A percentile compares a stretch with the other conserved stretches of the same genome.
phyloP scores from a whole-genome alignment of 2,113 vertebrate species.

The Ictalurus furcatus region DNA sequence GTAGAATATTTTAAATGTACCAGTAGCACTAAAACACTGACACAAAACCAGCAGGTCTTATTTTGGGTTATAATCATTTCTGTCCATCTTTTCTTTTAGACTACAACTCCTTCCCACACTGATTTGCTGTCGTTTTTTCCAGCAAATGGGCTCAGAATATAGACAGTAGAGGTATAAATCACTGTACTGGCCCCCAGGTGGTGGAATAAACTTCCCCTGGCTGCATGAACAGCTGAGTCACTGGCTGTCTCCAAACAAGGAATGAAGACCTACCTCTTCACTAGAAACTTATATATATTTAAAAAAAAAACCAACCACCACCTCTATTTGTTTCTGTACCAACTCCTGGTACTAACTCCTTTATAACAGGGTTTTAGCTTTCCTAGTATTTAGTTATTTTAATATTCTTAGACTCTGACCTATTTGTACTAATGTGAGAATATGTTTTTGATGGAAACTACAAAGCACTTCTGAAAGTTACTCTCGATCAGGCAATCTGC shows the following conservation, averaged over 20 bases:
- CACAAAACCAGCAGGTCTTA: neutral
- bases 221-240: constrained; percentile 15
- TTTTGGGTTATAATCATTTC: neutral
- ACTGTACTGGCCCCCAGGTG: neutral
- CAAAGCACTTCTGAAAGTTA: neutral
- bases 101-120: neutral
- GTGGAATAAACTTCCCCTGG: constrained; percentile 4
- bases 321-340: neutral
- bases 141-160: neutral
- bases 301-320: too few relatives aligned
- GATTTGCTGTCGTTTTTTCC: neutral
- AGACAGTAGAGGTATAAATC: neutral
- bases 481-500: neutral
- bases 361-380: neutral
- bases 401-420: neutral
- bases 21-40: neutral
- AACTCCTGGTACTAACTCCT: neutral
- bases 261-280: neutral
- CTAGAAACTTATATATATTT: neutral
- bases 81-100: neutral
- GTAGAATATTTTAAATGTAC: neutral
- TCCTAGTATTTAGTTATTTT: neutral
- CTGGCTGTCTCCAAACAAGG: neutral
- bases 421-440: neutral
- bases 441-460: neutral